phyloP scores from a whole-genome alignment of 2,888 invertebrate species.

The Rotaria magnacalcarata region DNA sequence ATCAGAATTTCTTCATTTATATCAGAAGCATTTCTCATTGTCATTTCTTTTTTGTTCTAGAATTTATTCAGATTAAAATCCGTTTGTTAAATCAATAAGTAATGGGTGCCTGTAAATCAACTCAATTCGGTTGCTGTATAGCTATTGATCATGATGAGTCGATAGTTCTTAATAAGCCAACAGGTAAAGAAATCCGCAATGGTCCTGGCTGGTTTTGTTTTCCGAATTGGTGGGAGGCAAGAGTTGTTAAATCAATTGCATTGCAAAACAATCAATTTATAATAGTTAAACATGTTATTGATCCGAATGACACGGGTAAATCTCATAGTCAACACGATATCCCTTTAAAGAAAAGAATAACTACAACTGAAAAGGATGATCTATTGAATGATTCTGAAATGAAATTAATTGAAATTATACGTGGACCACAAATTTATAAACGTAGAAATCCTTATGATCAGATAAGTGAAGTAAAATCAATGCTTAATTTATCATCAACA shows the following conservation, averaged over 20 bases:
- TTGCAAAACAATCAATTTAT: constrained; percentile 16
- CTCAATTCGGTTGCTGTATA: not conserved
- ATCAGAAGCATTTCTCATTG: no score
- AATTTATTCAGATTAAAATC: not conserved
- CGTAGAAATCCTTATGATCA: not conserved
- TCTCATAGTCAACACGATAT: not conserved
- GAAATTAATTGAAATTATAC: constrained; percentile 16
- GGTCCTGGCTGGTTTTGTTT: constrained; percentile 31
- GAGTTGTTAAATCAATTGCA: not conserved
- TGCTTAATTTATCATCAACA: constrained; percentile 2
- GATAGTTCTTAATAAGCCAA: not conserved
- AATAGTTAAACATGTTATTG: not conserved
- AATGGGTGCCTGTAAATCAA: constrained; percentile 5
- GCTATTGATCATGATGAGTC: constrained; percentile 22
- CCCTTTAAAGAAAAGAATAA: not conserved
- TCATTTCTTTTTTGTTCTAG: no score
- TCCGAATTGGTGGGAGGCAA: not conserved
- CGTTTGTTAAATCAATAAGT: not conserved
- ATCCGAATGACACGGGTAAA: not conserved
- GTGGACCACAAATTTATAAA: constrained; percentile 27
- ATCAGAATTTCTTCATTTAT: no score
- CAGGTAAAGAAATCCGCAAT: not conserved
- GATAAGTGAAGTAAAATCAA: not conserved
- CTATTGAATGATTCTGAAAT: not conserved
- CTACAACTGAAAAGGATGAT: not conserved